Conservation (phyloP, 2,797 vertebrate species). For the Pelochelys cantorii region DNA sequence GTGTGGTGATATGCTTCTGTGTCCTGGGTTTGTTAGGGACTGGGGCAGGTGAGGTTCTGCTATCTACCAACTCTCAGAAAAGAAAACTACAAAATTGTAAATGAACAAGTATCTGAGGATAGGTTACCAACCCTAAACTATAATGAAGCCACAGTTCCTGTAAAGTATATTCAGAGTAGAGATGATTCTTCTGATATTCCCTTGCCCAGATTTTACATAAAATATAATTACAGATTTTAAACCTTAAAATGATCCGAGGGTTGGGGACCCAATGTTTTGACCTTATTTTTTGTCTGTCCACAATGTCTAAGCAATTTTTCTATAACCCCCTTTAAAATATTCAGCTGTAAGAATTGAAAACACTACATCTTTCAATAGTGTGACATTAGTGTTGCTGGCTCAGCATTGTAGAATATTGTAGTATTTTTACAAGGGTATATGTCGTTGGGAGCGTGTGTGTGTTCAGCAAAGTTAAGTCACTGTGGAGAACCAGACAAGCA, state of each 20-base stretch:
- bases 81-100: neutral
- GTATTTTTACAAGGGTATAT: accelerated
- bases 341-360: neutral
- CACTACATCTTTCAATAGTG: neutral
- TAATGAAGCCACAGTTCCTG: constrained; percentile 1
- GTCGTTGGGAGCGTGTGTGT: neutral
- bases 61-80: neutral
- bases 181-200: neutral
- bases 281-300: accelerated
- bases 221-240: neutral
- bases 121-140: neutral
- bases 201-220: neutral
- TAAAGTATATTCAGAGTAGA: neutral
- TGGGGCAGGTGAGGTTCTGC: neutral
- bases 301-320: accelerated
- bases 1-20: accelerated
- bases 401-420: neutral
- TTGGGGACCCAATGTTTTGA: constrained; percentile 10
- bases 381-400: neutral
- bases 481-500: no score
- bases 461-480: neutral
- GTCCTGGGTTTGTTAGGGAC: neutral
- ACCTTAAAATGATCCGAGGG: neutral
- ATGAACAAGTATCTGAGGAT: neutral
- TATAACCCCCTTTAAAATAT: neutral